Percentiles rank a stretch among this genome's conserved stretches.
Conservation (phyloP, 2,797 vertebrate species). For the Adrianichthys oophorus region DNA sequence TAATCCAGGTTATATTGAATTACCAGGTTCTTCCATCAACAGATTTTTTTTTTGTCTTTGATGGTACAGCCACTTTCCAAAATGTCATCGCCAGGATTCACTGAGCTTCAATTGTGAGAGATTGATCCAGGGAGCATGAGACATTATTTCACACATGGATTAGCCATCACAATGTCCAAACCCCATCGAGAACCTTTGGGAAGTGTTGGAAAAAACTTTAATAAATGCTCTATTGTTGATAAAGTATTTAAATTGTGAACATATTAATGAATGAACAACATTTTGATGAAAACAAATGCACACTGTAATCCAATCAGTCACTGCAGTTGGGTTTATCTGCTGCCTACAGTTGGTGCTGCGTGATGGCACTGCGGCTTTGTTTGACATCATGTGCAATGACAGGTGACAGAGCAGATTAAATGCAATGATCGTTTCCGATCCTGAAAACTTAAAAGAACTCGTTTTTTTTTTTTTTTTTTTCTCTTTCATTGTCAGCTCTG, state of each 20-base stretch:
- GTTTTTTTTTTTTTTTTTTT: slow-evolving; percentile 18
- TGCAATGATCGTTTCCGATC: slow-evolving; percentile 8
- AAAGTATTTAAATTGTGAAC: too few species aligned
- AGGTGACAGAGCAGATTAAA: slow-evolving; percentile 31
- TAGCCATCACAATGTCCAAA: not conserved
- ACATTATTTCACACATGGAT: slow-evolving; percentile 4
- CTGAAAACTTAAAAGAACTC: not conserved
- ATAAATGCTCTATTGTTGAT: too few species aligned
- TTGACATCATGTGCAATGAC: slow-evolving; percentile 26
- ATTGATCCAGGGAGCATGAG: not conserved
- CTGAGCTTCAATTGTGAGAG: not conserved
- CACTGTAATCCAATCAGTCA: not conserved
- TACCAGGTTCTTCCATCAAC: slow-evolving; percentile 1
- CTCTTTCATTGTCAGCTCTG: slow-evolving; percentile 6
- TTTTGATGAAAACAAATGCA: too few species aligned
- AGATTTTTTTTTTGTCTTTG: not conserved
- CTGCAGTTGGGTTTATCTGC: slow-evolving; percentile 3
- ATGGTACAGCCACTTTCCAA: not conserved
- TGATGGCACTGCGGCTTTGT: slow-evolving; percentile 8
- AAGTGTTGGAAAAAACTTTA: too few species aligned
- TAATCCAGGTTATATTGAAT: not conserved
- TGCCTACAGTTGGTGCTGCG: slow-evolving; percentile 6
- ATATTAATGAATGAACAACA: too few species aligned
- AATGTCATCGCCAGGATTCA: not conserved
- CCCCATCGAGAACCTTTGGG: not conserved